Percentiles rank a stretch among this genome's conserved stretches.
Evolutionary conservation across 2,888 invertebrate genomes (phyloP).

Genomic region (Eristalis tenax): DNA sequence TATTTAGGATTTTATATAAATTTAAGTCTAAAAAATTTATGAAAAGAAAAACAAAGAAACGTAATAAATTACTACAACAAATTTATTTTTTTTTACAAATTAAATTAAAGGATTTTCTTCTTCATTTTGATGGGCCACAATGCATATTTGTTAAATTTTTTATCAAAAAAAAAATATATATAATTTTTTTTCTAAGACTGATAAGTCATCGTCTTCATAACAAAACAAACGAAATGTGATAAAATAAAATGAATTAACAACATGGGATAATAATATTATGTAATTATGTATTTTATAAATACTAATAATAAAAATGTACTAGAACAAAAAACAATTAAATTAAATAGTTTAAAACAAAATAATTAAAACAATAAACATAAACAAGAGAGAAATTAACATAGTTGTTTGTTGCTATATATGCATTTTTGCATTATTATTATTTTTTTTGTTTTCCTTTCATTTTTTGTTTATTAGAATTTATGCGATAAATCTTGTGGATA

Average conservation of each 20-base stretch:
- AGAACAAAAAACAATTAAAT: slow-evolving; percentile 14
- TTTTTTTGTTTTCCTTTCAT: slow-evolving; percentile 19
- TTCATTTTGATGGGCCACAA: slow-evolving; percentile 57
- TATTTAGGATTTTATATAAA: slow-evolving; percentile 47
- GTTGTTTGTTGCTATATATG: slow-evolving; percentile 43
- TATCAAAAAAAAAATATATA: background rate
- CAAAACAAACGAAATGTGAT: background rate
- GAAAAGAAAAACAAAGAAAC: slow-evolving; percentile 31
- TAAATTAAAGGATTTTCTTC: background rate
- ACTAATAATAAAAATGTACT: slow-evolving; percentile 55
- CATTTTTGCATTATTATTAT: background rate
- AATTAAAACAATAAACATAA: slow-evolving; percentile 55
- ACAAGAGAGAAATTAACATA: slow-evolving; percentile 62
- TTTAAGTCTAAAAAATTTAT: slow-evolving; percentile 46
- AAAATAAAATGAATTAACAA: background rate
- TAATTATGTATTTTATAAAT: slow-evolving; percentile 65
- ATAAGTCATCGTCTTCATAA: background rate
- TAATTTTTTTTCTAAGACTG: background rate
- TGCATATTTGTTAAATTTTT: background rate
- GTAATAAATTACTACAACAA: slow-evolving; percentile 44
- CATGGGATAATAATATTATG: slow-evolving; percentile 31
- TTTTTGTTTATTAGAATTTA: slow-evolving; percentile 35
- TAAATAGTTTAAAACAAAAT: slow-evolving; percentile 14
- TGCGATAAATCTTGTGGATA: slow-evolving; percentile 43
- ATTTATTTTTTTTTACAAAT: background rate